Base-by-base conservation (phyloP, 2,888 invertebrate species). In the Furcula furcula region DNA sequence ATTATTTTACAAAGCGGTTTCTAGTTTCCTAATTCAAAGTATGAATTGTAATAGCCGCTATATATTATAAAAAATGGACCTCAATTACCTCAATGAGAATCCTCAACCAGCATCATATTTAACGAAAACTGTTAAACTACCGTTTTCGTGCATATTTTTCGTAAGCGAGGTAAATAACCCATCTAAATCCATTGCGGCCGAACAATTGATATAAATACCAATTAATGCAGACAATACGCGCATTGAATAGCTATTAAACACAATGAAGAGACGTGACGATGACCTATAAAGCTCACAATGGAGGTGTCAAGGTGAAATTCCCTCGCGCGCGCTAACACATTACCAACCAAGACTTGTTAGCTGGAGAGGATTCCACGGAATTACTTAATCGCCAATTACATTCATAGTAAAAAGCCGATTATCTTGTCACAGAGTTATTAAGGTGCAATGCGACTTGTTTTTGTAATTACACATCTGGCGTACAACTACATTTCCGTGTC, bases 361-460 rank as follows among this genome's bases (percentile, higher is more conserved):
- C 36, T 25, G 18, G 27, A 13, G 33, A 34, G 28, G 40, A 36
- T 40, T 53, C 45, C 40, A 30, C 39, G 43, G 51, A 54, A 54
- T 50, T 38, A 50, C 43, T 54, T 57, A 26, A 26, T 14, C 46
- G 44, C 3, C 55, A 35, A 51, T 56, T 55, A 58, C 41, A 46
- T 47, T 38, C 45, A 41, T 26, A 9, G 30, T 44, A 58, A 58
- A 51, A 56, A 56, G 45, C 18, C 33, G 46, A 56, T 54, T 58
- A 51, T 22, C 40, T 55, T 38, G 55, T 54, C 51, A 50, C 34
- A 40, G 12, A 29, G 44, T 46, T 50, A 55, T 55, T 47, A 42
- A 31, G 21, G 29, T 20, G 40, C 28, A 41, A 43, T 41, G 45
- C 37, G 42, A 45, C 44, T 31, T 27, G 33, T 28, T 23, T 46